Evolutionary conservation across 2,888 invertebrate genomes (phyloP), one percentile per base, ranked within the genome.

Genomic region (Hybos culiciformis): DNA sequence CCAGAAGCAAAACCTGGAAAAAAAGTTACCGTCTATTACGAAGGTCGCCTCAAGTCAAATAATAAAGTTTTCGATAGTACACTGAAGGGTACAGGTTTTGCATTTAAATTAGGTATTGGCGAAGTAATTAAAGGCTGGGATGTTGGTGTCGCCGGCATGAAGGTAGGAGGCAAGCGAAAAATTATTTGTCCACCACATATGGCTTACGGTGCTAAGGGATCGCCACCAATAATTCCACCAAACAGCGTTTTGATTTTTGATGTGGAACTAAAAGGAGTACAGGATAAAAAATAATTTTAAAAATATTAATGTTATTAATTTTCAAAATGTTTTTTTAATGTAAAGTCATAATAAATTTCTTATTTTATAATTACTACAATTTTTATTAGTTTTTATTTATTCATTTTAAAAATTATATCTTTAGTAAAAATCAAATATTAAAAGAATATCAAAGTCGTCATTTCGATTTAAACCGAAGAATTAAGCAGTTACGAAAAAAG

Each of bases 111-210:
- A 12, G 92, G 92, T 1, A 75, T 73, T 38, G 80, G 82, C 48
- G 88, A 91, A 62, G 91, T 92, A 1, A 91, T 93, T 57, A 79
- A 80, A 53, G 92, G 87, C 12, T 92, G 90, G 92, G 92, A 93
- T 57, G 67, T 82, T 29, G 93, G 90, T 40, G 70, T 92, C n/a
- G 67, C 68, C 32, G 92, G 93, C 39, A 94, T 96, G 94, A 90
- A 86, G 68, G 80, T 90, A 45, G 93, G 93, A 24, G 93, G 92
- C 52, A 91, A 88, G 66, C 75, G 94, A 59, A 78, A 77, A 56
- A 76, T 94, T 42, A 75, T 75, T 14, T 82, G 90, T 61, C 93
- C 93, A 46, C 79, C 92, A 39, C 68, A 76, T 38, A 79, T 87
- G 77, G 93, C 80, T 76, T 93, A 79, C 75, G 86, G 67, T 1